A percentile compares a stretch with the other conserved stretches of the same genome.
These are phyloP conservation scores for Mayetiola destructor DNA, from an alignment of 2,888 invertebrate species.

Conservation along the genomic window DNA sequence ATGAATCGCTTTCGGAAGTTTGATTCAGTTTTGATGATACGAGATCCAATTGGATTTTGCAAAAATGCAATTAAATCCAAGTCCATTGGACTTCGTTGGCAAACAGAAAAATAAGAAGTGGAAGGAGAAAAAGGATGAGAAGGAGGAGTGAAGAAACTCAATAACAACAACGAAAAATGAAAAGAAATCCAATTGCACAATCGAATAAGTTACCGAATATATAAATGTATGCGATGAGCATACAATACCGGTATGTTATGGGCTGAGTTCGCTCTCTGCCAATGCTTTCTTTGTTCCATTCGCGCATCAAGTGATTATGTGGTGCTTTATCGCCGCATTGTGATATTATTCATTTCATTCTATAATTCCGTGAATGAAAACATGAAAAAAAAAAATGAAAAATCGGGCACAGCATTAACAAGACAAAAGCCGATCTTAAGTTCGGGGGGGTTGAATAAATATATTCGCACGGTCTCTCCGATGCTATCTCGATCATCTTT, in stretches of 20 bases:
- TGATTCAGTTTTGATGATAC: too few relatives aligned
- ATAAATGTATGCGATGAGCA: neutral
- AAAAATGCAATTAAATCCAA: conserved; percentile 9
- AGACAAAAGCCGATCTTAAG: neutral
- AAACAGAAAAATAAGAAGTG: neutral
- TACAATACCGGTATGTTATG: neutral
- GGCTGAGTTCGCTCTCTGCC: neutral
- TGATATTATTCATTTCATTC: too few relatives aligned
- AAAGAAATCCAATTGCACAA: neutral
- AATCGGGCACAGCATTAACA: neutral
- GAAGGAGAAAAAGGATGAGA: neutral
- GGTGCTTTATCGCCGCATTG: conserved; percentile 5
- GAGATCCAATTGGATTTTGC: neutral
- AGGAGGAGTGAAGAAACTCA: too few relatives aligned
- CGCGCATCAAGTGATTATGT: neutral
- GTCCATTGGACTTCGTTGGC: neutral
- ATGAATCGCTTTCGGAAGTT: too few relatives aligned
- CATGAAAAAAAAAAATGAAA: too few relatives aligned
- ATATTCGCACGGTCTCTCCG: conserved; percentile 7
- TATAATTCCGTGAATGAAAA: too few relatives aligned
- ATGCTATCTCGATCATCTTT: too few relatives aligned
- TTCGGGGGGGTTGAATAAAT: conserved; percentile 13
- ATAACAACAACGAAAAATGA: neutral
- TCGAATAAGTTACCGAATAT: conserved; percentile 1
- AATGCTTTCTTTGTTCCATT: neutral